Conservation (phyloP, 2,888 invertebrate genomes). For the Selenia dentaria region DNA sequence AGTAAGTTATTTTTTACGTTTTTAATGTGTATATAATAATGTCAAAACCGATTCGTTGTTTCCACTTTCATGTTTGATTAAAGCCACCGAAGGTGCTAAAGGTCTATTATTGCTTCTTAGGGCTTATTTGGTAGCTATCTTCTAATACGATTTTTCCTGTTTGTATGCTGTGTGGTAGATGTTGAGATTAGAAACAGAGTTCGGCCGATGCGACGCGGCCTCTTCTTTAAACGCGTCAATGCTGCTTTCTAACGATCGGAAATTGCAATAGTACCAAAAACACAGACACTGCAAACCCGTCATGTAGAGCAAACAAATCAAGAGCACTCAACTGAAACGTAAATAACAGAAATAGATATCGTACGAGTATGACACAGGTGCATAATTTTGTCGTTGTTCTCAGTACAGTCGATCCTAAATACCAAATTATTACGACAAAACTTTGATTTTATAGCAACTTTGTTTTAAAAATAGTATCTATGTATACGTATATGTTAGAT, state of each 20-base stretch:
- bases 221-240: background rate
- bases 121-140: constrained; percentile 56
- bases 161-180: constrained; percentile 24
- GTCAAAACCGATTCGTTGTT: constrained; percentile 77
- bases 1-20: constrained; percentile 85
- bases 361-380: too few relatives aligned
- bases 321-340: too few relatives aligned
- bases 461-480: too few relatives aligned
- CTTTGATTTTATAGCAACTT: too few relatives aligned
- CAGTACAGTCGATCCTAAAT: too few relatives aligned
- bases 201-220: constrained; percentile 9
- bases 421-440: too few relatives aligned
- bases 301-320: too few relatives aligned
- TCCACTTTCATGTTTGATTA: constrained; percentile 71
- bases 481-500: too few relatives aligned
- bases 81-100: constrained; percentile 82
- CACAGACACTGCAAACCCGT: background rate
- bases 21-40: constrained; percentile 79
- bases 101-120: constrained; percentile 81
- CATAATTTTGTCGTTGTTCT: too few relatives aligned
- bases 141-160: constrained; percentile 28
- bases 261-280: background rate
- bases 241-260: background rate
- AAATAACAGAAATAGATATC: too few relatives aligned
- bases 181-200: constrained; percentile 8